Conservation (phyloP, 2,113 vertebrate species). For the Emydocephalus ijimae region DNA sequence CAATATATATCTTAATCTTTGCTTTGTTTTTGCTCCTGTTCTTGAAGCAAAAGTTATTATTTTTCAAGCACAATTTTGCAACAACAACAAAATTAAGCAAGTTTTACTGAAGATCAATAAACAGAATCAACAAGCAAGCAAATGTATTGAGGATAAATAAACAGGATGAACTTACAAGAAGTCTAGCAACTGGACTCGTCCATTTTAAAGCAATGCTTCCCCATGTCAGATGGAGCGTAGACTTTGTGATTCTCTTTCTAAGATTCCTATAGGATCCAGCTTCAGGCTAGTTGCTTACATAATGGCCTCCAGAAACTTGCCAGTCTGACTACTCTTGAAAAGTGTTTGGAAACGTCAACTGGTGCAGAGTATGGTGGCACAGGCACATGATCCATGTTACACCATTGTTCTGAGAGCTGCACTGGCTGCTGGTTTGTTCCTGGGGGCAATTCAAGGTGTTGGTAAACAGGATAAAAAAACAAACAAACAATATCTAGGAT, state of each 20-base stretch:
- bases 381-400: too few species aligned
- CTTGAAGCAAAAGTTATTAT: not conserved
- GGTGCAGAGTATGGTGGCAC: too few species aligned
- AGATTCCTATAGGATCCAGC: too few species aligned
- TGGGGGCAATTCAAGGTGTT: too few species aligned
- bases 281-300: too few species aligned
- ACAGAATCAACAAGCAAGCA: not conserved
- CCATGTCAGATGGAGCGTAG: not conserved
- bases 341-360: too few species aligned
- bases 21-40: not conserved
- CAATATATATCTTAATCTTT: not conserved
- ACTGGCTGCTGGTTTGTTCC: too few species aligned
- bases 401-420: too few species aligned
- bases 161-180: not conserved
- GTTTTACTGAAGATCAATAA: not conserved
- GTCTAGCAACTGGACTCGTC: not conserved
- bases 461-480: too few species aligned
- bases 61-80: not conserved
- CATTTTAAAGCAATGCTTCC: not conserved
- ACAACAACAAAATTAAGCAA: not conserved
- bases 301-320: too few species aligned
- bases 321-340: too few species aligned
- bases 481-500: too few species aligned
- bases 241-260: not conserved
- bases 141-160: not conserved